phyloP scores from a whole-genome alignment of 2,888 invertebrate species.

The Mythimna lalbum region DNA sequence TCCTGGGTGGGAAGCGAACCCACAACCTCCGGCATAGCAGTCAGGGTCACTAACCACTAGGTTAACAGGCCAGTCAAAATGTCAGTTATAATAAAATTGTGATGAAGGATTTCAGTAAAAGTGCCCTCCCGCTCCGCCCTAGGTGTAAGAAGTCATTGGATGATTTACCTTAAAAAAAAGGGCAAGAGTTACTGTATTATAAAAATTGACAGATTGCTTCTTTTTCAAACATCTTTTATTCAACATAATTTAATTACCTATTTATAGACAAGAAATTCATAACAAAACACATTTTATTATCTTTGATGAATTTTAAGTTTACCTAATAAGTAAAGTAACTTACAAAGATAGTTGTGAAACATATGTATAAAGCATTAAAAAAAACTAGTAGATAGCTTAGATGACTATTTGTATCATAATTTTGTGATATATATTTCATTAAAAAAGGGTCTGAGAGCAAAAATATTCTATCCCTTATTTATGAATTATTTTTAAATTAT shows the following conservation, averaged over 20 bases:
- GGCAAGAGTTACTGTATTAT: not conserved
- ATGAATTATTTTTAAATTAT: not conserved
- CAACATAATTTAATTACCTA: not conserved
- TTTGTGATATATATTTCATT: not conserved
- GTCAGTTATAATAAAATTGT: not conserved
- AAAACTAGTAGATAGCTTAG: not conserved
- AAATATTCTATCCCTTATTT: not conserved
- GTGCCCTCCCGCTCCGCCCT: no score
- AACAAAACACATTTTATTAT: constrained; percentile 1
- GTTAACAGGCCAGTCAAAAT: no score
- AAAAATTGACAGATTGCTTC: not conserved
- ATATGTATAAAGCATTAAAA: not conserved
- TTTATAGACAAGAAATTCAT: not conserved
- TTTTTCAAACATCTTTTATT: not conserved
- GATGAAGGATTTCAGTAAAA: not conserved
- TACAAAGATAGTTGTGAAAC: not conserved
- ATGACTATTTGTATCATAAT: no score
- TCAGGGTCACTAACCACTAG: no score
- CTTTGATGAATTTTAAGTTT: not conserved
- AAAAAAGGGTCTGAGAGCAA: not conserved
- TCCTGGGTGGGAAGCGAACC: no score
- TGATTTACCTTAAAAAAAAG: not conserved
- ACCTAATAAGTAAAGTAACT: not conserved
- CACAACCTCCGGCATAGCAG: no score
- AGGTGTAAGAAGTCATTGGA: no score